Conservation (phyloP, 2,113 vertebrate genomes). For the Psittacula cyanocephala region DNA sequence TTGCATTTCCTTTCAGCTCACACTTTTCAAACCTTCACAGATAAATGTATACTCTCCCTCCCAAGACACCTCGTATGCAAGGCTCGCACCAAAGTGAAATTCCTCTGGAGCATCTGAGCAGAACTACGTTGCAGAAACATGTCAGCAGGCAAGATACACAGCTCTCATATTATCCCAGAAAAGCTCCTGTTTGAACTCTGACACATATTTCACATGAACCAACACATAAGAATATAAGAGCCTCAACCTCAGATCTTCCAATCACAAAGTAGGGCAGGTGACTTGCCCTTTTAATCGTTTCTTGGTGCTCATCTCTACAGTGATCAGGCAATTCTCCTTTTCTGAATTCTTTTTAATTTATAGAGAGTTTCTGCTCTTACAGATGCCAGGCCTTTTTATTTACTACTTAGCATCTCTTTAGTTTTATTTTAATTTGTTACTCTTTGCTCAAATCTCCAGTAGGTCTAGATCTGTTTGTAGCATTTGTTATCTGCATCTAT, state of each 20-base stretch:
- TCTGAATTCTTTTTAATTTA: background rate
- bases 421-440: background rate
- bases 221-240: background rate
- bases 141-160: constrained; percentile 1
- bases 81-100: background rate
- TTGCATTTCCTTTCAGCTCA: background rate
- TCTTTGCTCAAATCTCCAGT: background rate
- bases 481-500: background rate
- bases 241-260: fast-evolving
- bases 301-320: background rate
- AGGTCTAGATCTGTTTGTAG: background rate
- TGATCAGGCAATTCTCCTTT: background rate
- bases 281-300: background rate
- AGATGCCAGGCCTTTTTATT: background rate
- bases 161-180: background rate
- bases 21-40: background rate
- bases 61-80: background rate
- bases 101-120: constrained; percentile 1
- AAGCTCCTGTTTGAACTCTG: background rate
- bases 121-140: background rate
- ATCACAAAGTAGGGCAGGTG: background rate
- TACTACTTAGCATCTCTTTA: background rate
- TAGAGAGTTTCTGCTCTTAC: background rate
- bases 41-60: background rate
- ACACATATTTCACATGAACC: background rate